These are phyloP conservation scores for Melanotus villosus DNA, from an alignment of 2,888 invertebrate species.

Conservation along the genomic window DNA sequence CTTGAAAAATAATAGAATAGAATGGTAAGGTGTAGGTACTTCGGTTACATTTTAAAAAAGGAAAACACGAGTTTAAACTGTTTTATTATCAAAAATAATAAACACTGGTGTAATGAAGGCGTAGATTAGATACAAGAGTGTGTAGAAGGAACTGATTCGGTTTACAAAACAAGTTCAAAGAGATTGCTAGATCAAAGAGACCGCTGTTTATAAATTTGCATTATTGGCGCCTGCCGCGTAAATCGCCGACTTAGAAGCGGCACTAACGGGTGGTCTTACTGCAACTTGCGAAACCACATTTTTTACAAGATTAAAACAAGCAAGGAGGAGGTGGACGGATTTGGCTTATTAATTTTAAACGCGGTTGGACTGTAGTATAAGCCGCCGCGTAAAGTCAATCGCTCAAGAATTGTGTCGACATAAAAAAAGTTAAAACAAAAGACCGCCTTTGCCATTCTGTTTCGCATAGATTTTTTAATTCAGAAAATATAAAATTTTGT, in stretches of 20 bases:
- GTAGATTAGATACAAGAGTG: constrained; percentile 20
- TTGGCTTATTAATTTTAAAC: constrained; percentile 19
- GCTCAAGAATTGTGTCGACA: not conserved
- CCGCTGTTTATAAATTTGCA: constrained; percentile 53
- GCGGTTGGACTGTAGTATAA: not conserved
- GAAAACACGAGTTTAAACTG: too few relatives aligned
- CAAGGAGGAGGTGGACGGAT: constrained; percentile 14
- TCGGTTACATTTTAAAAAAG: too few relatives aligned
- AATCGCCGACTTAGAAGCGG: constrained; percentile 21
- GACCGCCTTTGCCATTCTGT: too few relatives aligned
- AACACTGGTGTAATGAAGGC: constrained; percentile 16
- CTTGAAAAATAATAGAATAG: too few relatives aligned
- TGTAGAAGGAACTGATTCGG: constrained; percentile 47
- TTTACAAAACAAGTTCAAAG: constrained; percentile 56
- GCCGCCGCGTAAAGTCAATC: not conserved
- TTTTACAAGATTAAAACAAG: constrained; percentile 23
- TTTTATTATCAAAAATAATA: constrained; percentile 13
- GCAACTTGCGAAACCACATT: constrained; percentile 26
- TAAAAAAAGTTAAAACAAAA: not conserved
- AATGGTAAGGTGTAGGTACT: too few relatives aligned
- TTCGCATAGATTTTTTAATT: too few relatives aligned
- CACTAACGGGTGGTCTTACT: constrained; percentile 30
- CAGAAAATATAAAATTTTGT: too few relatives aligned
- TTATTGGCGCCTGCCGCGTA: constrained; percentile 31
- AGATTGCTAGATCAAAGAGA: constrained; percentile 53